Evolutionary conservation across 35 echinoderm and acorn worm genomes (phyloP).

Genomic region (Chiridota heheva): DNA sequence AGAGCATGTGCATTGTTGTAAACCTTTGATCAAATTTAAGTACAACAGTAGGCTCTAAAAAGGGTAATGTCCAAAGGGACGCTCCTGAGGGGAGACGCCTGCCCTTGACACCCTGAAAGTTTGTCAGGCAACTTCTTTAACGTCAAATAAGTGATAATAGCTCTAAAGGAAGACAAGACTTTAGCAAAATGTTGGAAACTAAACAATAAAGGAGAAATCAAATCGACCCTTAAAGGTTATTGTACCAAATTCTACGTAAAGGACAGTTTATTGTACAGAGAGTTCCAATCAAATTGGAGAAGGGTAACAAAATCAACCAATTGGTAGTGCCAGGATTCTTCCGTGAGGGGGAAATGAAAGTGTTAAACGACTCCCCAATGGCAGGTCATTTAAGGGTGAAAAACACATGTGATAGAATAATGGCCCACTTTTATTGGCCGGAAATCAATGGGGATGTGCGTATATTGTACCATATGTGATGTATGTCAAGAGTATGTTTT

Average conservation of each 20-base stretch:
- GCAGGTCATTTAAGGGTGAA: slow-evolving; percentile 5
- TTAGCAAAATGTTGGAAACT: background rate
- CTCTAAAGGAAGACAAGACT: background rate
- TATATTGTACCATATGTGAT: slow-evolving; percentile 21
- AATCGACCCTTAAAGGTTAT: background rate
- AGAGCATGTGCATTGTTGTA: too few relatives aligned
- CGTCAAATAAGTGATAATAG: background rate
- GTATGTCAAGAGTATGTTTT: slow-evolving; percentile 31
- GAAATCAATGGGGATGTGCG: background rate
- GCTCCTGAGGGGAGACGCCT: too few relatives aligned
- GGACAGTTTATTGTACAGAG: background rate
- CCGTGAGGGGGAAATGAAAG: background rate
- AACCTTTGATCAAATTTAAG: too few relatives aligned
- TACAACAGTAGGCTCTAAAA: too few relatives aligned
- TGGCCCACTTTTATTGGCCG: slow-evolving; percentile 16
- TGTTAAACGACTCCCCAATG: slow-evolving; percentile 6
- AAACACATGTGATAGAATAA: slow-evolving; percentile 12
- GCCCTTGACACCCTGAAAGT: background rate
- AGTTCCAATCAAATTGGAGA: background rate
- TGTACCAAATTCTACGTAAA: background rate
- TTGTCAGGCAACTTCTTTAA: background rate
- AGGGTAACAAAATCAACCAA: background rate
- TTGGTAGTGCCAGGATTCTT: slow-evolving; percentile 3
- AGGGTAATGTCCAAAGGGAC: too few relatives aligned
- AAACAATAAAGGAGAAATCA: background rate